A percentile compares a stretch with the other conserved stretches of the same genome.
These are phyloP conservation scores for Galerucella pusilla DNA, from an alignment of 2,888 invertebrate species.

Conservation along the genomic window DNA sequence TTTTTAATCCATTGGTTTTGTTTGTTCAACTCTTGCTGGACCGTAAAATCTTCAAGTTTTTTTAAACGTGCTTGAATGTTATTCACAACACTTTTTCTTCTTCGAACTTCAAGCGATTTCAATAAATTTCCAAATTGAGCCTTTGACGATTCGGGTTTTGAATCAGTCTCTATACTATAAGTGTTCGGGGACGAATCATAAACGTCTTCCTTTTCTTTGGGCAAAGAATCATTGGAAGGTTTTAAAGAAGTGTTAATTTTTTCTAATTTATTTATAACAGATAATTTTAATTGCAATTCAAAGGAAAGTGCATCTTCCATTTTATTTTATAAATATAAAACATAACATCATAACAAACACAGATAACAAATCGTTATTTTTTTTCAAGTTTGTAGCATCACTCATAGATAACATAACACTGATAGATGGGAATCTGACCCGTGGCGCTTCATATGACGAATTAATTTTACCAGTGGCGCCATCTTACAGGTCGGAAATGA, in stretches of 20 bases:
- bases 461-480: no score
- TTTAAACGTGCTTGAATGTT: constrained; percentile 60
- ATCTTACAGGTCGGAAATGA: no score
- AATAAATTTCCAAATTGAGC: constrained; percentile 49
- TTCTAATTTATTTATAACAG: constrained; percentile 70
- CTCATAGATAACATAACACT: no score
- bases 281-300: constrained; percentile 68
- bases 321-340: neutral
- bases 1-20: constrained; percentile 57
- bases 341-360: neutral
- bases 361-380: no score
- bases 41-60: constrained; percentile 58
- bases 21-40: constrained; percentile 51
- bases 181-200: neutral
- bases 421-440: no score
- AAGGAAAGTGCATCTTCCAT: constrained; percentile 55
- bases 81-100: constrained; percentile 58
- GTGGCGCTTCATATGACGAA: no score
- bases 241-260: constrained; percentile 37
- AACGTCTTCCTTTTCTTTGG: constrained; percentile 50
- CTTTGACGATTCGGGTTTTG: neutral
- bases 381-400: no score
- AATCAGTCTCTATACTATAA: neutral
- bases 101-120: constrained; percentile 53
- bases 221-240: neutral